Evolutionary conservation across 2,888 invertebrate genomes (phyloP).

Genomic region (Hirtodrosophila histrioides): DNA sequence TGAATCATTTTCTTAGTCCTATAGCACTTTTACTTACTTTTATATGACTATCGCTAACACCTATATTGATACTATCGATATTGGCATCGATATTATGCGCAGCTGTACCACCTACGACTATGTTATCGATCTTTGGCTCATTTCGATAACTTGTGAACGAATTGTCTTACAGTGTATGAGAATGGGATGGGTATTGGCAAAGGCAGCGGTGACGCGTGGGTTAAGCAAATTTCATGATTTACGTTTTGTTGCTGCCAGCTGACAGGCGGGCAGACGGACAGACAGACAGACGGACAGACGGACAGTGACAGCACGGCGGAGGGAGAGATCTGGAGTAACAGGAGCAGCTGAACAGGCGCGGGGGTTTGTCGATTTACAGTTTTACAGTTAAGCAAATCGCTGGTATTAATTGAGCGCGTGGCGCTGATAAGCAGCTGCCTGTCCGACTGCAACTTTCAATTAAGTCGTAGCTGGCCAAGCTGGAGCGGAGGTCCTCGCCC

Average conservation of each 20-base stretch:
- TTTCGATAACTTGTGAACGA: too few species aligned
- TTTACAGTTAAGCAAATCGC: conserved; percentile 77
- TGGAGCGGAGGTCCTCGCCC: conserved; percentile 10
- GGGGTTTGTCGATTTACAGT: conserved; percentile 44
- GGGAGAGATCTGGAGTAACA: conserved; percentile 6
- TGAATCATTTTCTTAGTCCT: too few species aligned
- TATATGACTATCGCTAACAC: too few species aligned
- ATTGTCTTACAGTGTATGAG: too few species aligned
- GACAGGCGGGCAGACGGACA: conserved; percentile 39
- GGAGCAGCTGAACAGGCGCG: not conserved
- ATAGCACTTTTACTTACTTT: too few species aligned
- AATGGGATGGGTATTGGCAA: conserved; percentile 5
- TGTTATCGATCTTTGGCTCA: too few species aligned
- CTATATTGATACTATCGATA: too few species aligned
- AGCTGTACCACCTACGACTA: too few species aligned
- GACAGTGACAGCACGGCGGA: conserved; percentile 4
- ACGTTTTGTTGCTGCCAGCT: conserved; percentile 64
- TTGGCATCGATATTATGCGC: too few species aligned
- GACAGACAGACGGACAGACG: not conserved
- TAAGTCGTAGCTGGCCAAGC: conserved; percentile 55
- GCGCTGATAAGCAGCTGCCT: conserved; percentile 73
- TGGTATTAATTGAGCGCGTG: conserved; percentile 71
- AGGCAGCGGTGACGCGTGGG: conserved; percentile 60
- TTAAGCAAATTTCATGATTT: conserved; percentile 76
- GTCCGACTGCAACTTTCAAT: conserved; percentile 60